phyloP scores from a whole-genome alignment of 2,888 invertebrate species.

The Mechanitis messenoides region DNA sequence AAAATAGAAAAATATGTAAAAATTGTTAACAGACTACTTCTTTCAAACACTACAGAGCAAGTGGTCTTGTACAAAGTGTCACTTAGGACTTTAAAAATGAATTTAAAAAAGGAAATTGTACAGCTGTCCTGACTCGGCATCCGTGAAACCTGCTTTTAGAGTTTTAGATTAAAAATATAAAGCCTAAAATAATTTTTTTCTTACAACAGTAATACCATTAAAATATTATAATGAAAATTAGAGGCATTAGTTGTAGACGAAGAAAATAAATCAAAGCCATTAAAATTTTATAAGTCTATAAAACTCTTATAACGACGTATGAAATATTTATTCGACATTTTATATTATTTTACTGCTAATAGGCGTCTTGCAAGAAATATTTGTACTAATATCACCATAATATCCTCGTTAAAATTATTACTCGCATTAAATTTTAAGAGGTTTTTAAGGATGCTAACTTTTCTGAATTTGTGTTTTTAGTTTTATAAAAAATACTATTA shows the following conservation, averaged over 20 bases:
- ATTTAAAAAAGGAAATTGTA: too few species aligned
- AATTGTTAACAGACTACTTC: too few species aligned
- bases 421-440: slow-evolving; percentile 16
- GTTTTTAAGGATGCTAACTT: background rate
- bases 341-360: background rate
- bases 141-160: too few species aligned
- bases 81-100: too few species aligned
- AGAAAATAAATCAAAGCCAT: background rate
- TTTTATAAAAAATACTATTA: background rate
- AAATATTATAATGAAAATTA: background rate
- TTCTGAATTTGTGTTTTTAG: slow-evolving; percentile 7
- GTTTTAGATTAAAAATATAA: too few species aligned
- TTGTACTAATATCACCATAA: slow-evolving; percentile 3
- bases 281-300: slow-evolving; percentile 1
- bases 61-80: too few species aligned
- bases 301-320: background rate
- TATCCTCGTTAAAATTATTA: slow-evolving; percentile 26
- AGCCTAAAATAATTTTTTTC: too few species aligned
- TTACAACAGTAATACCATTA: background rate
- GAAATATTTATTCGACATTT: background rate
- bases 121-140: too few species aligned
- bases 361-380: background rate
- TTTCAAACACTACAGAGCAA: too few species aligned
- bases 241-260: background rate
- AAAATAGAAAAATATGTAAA: too few species aligned